phyloP scores from a whole-genome alignment of 1,140 invertebrate species.

The Eupeodes corollae region DNA sequence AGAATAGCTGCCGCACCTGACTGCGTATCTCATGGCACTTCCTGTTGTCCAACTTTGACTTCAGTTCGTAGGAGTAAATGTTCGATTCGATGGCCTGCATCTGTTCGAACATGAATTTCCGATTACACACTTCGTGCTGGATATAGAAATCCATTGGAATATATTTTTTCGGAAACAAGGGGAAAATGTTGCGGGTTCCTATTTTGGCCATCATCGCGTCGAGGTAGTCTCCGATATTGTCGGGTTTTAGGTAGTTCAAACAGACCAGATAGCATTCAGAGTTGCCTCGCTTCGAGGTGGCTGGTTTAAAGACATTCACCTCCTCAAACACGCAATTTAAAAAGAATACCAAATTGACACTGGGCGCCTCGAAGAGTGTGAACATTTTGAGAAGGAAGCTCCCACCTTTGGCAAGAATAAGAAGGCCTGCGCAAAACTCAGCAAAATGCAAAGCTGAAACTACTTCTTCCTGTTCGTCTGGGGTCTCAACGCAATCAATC shows the following conservation, averaged over 20 bases:
- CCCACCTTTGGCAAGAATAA: slow-evolving; percentile 58
- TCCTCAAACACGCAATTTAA: slow-evolving; percentile 52
- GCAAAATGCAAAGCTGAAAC: slow-evolving; percentile 70
- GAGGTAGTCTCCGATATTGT: slow-evolving; percentile 5
- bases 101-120: slow-evolving; percentile 54
- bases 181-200: slow-evolving; percentile 35
- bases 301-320: slow-evolving; percentile 74
- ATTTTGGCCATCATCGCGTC: slow-evolving; percentile 37
- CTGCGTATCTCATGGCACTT: slow-evolving; percentile 39
- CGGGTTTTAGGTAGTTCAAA: slow-evolving; percentile 17
- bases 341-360: slow-evolving; percentile 69
- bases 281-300: slow-evolving; percentile 85
- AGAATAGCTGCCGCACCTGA: slow-evolving; percentile 40
- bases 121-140: slow-evolving; percentile 52
- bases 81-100: slow-evolving; percentile 52
- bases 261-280: slow-evolving; percentile 87
- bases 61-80: slow-evolving; percentile 45
- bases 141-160: slow-evolving; percentile 56
- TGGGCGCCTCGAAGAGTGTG: slow-evolving; percentile 74
- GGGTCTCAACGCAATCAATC: slow-evolving; percentile 71
- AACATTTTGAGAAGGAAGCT: slow-evolving; percentile 86
- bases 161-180: slow-evolving; percentile 48
- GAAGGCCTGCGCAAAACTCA: slow-evolving; percentile 66
- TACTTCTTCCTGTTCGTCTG: slow-evolving; percentile 72
- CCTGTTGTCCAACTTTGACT: slow-evolving; percentile 38